Evolutionary conservation across 2,113 vertebrate species (phyloP).

Genomic region (Ptychochromis oligacanthus): DNA sequence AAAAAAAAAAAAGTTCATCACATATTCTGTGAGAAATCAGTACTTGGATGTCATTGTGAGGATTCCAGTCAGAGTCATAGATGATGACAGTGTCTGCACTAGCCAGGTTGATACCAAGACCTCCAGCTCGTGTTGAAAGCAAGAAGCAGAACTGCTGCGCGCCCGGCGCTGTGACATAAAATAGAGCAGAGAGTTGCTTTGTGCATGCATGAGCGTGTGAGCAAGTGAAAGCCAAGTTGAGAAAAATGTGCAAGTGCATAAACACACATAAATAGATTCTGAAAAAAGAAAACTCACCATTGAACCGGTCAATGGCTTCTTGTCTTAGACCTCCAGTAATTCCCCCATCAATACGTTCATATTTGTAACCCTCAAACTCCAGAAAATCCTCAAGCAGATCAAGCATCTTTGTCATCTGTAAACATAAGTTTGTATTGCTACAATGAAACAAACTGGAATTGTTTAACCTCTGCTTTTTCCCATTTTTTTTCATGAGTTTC

Average conservation of each 20-base stretch:
- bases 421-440: neutral
- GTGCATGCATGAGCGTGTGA: neutral
- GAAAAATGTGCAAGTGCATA: neutral
- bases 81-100: slow-evolving; percentile 97
- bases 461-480: too few relatives aligned
- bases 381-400: slow-evolving; percentile 97
- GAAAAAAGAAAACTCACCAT: slow-evolving; percentile 80
- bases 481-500: neutral
- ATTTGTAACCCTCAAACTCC: slow-evolving; percentile 97
- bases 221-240: neutral
- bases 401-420: slow-evolving; percentile 98
- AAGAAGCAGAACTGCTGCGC: slow-evolving; percentile 99
- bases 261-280: neutral
- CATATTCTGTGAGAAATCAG: neutral
- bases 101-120: slow-evolving; percentile 96
- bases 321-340: slow-evolving; percentile 95
- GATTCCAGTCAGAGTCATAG: slow-evolving; percentile 99
- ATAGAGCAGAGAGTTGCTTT: slow-evolving; percentile 19
- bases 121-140: slow-evolving; percentile 95
- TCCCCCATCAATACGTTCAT: slow-evolving; percentile 94
- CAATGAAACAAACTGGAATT: neutral
- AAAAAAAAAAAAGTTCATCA: neutral
- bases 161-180: slow-evolving; percentile 86
- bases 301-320: slow-evolving; percentile 98
- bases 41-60: slow-evolving; percentile 99